Evolutionary conservation across 2,797 vertebrate species (phyloP).

Genomic region (Eulemur mongoz): DNA sequence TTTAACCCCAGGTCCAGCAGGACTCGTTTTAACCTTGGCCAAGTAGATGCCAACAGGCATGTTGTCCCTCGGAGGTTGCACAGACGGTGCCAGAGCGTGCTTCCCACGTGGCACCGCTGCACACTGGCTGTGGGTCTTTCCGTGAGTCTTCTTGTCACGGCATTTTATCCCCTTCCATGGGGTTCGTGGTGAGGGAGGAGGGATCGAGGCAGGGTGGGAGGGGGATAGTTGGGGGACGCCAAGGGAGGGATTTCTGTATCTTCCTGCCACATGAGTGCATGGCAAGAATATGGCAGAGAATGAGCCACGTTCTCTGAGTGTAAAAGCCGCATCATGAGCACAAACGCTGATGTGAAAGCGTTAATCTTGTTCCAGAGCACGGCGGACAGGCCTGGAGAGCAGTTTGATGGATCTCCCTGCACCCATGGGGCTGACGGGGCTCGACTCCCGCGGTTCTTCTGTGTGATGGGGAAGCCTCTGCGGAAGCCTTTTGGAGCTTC

Average conservation of each 20-base stretch:
- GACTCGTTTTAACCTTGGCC: background rate
- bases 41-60: accelerated
- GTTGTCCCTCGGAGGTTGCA: accelerated
- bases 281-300: background rate
- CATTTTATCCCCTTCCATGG: background rate
- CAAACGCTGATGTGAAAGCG: background rate
- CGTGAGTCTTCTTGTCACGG: background rate
- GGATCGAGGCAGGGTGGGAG: background rate
- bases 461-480: background rate
- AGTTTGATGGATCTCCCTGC: background rate
- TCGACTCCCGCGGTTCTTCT: background rate
- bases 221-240: background rate
- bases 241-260: background rate
- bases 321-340: background rate
- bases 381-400: background rate
- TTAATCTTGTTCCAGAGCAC: background rate
- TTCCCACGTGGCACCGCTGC: accelerated
- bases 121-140: background rate
- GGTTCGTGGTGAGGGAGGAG: background rate
- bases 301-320: background rate
- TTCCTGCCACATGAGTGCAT: background rate
- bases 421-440: background rate
- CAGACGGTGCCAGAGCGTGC: background rate
- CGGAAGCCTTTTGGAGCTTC: background rate
- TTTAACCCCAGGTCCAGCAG: background rate